phyloP scores from a whole-genome alignment of 2,888 invertebrate species.

The Thymelicus acteon region DNA sequence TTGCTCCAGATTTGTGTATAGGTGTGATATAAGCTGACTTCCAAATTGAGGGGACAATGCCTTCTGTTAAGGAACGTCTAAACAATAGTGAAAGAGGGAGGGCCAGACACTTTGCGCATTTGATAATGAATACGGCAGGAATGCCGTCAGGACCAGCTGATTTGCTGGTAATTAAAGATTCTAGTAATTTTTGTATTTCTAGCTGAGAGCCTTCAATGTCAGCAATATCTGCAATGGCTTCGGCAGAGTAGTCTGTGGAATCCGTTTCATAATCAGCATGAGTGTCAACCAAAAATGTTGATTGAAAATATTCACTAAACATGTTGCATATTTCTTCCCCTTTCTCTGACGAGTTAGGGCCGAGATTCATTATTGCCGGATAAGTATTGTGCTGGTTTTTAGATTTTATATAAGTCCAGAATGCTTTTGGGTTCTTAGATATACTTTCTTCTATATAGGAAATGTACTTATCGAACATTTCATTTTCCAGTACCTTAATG shows the following conservation, averaged over 20 bases:
- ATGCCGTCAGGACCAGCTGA: conserved; percentile 21
- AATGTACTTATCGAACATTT: neutral
- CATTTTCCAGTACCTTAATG: too few relatives aligned
- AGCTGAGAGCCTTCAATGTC: neutral
- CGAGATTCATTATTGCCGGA: neutral
- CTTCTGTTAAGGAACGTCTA: conserved; percentile 10
- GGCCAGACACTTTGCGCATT: conserved; percentile 1
- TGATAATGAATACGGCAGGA: neutral
- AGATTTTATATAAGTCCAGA: neutral
- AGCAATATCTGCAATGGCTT: neutral
- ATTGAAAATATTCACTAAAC: conserved; percentile 19
- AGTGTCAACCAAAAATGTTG: neutral
- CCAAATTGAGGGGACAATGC: conserved; percentile 8
- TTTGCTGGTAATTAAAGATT: neutral
- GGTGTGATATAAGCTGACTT: conserved; percentile 20
- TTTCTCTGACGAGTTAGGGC: neutral
- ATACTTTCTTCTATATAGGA: conserved; percentile 14
- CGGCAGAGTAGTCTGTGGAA: too few relatives aligned
- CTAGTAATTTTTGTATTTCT: neutral
- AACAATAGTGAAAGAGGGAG: neutral
- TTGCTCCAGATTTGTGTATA: conserved; percentile 12
- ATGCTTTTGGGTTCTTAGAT: conserved; percentile 8
- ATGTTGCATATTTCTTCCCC: conserved; percentile 17
- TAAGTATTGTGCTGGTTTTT: conserved; percentile 8
- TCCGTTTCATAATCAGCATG: neutral